A percentile compares a stretch with the other conserved stretches of the same genome.
Evolutionary conservation across 2,888 invertebrate species (phyloP).

Genomic region (Andrena hattorfiana): DNA sequence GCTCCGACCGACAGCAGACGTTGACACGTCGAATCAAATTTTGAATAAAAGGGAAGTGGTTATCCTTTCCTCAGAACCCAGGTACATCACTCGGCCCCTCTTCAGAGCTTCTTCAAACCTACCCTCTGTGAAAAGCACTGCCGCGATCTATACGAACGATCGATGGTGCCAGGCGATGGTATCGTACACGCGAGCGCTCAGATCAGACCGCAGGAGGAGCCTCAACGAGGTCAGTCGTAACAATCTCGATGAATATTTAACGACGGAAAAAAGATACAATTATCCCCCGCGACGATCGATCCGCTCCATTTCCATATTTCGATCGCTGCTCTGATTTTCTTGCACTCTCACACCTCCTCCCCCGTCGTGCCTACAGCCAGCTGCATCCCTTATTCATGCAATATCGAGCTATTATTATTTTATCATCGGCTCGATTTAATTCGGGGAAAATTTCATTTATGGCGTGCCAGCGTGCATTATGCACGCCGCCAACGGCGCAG

Average conservation of each 20-base stretch:
- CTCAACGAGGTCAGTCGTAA: constrained; percentile 43
- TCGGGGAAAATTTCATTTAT: constrained; percentile 44
- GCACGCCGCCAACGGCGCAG: background rate
- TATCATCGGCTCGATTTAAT: constrained; percentile 54
- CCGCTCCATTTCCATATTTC: constrained; percentile 51
- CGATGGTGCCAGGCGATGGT: constrained; percentile 42
- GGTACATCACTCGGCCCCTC: too few relatives aligned
- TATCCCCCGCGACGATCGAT: constrained; percentile 36
- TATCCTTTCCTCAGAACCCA: too few relatives aligned
- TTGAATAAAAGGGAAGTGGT: constrained; percentile 2
- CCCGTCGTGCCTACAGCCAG: background rate
- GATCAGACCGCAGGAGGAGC: constrained; percentile 27
- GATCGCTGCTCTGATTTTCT: constrained; percentile 24
- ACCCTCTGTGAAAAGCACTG: background rate
- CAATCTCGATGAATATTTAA: constrained; percentile 47
- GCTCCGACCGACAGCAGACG: background rate
- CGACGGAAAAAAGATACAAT: constrained; percentile 25
- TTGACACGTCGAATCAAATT: background rate
- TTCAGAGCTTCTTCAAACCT: too few relatives aligned
- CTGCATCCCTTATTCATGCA: constrained; percentile 41
- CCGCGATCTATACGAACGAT: constrained; percentile 42
- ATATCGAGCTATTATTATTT: constrained; percentile 48
- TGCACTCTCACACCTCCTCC: background rate
- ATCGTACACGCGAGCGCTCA: constrained; percentile 33
- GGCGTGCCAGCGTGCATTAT: constrained; percentile 25